phyloP scores from a whole-genome alignment of 1,140 invertebrate genomes.

The Cyrtorhinus lividipennis region DNA sequence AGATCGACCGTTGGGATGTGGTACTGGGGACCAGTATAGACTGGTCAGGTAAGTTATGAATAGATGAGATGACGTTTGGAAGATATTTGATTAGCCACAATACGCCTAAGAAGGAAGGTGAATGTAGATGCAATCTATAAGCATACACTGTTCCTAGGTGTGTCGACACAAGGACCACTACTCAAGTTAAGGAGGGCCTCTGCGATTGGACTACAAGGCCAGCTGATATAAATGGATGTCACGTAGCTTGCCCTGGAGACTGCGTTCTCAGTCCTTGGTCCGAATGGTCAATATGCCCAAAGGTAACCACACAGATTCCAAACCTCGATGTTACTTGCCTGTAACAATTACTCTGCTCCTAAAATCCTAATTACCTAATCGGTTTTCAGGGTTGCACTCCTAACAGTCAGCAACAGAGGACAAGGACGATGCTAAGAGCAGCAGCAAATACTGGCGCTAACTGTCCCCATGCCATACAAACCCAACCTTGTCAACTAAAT shows the following conservation, averaged over 20 bases:
- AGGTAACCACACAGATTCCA: no score
- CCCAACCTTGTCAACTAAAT: slow-evolving; percentile 38
- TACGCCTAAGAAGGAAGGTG: no score
- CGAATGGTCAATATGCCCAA: slow-evolving; percentile 42
- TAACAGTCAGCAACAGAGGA: slow-evolving; percentile 36
- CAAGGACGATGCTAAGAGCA: slow-evolving; percentile 38
- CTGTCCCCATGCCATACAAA: slow-evolving; percentile 40
- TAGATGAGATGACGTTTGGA: no score
- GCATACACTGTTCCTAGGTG: no score
- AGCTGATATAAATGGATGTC: slow-evolving; percentile 35
- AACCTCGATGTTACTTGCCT: no score
- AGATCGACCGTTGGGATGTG: slow-evolving; percentile 32
- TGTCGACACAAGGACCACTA: slow-evolving; percentile 31
- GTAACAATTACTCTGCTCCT: no score
- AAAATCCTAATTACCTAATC: no score
- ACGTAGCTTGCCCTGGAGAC: slow-evolving; percentile 44
- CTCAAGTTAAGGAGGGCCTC: slow-evolving; percentile 32
- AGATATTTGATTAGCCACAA: no score
- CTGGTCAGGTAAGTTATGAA: slow-evolving; percentile 34
- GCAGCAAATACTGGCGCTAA: slow-evolving; percentile 32
- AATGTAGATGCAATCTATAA: neutral
- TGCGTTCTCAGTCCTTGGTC: slow-evolving; percentile 45
- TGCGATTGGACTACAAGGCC: slow-evolving; percentile 36
- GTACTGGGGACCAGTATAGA: slow-evolving; percentile 32
- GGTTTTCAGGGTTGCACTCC: slow-evolving; percentile 28